Evolutionary conservation across 2,113 vertebrate genomes (phyloP), one percentile per base, ranked within the genome.

Genomic region (Ammodytes marinus): DNA sequence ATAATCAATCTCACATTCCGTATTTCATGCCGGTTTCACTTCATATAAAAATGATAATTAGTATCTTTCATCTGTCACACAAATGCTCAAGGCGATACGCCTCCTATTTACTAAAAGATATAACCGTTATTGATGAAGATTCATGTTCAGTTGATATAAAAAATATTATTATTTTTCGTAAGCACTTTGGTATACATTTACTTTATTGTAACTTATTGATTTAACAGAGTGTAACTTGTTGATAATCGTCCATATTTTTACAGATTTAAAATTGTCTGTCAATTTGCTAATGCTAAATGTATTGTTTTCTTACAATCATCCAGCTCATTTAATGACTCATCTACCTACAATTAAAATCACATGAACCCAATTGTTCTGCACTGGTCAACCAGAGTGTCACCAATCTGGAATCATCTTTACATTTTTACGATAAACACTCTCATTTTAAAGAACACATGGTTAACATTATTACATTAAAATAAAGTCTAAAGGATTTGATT

Each of bases 1-100:
- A 96, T 97, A 97, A 97, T 88, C 86, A 94, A 81, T 82, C 69
- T 71, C 52, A 40, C 58, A 78, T 87, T 87, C 55, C 73, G 58
- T 77, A 79, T 84, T 82, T 82, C 57, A 74, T n/a, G 54, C 78
- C 74, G 59, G 19, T 84, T 77, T 82, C 53, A 69, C 49, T 52
- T 84, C 15, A 78, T 80, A 67, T 70, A 75, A 75, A 43, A 75
- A 52, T 82, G 47, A 39, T 86, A 72, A 87, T 86, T 73, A 81
- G 60, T 69, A 47, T 82, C n/a, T 90, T 73, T 75, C 27, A 58
- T 27, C 60, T 50, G 52, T 40, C 64, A 63, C 57, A 65, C 27
- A 54, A 58, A 73, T 60, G 54, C 12, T 19, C 12, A 77, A 69
- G 67, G 53, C 2, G 17, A 50, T 50, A 71, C 37, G n/a, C 10